A percentile compares a stretch with the other conserved stretches of the same genome.
Conservation (phyloP, 2,888 invertebrate species). For the Apamea sordens region DNA sequence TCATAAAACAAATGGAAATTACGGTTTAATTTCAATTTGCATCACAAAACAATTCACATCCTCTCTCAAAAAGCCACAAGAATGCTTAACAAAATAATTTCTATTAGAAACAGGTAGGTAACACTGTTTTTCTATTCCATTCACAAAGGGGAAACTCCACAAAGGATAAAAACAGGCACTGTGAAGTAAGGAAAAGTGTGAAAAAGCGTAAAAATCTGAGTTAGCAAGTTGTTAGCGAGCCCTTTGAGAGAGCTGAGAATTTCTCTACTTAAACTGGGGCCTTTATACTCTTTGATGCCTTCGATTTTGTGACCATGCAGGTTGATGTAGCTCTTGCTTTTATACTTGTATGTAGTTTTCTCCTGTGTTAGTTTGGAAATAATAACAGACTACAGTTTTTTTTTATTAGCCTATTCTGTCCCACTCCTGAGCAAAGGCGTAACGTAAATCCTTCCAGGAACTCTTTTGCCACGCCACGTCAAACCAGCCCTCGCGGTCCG, state of each 20-base stretch:
- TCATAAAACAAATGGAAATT: background rate
- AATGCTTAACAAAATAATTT: conserved; percentile 38
- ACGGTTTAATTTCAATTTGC: background rate
- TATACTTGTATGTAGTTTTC: background rate
- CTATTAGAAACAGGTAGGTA: conserved; percentile 42
- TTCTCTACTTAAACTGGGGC: conserved; percentile 40
- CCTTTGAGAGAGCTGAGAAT: conserved; percentile 58
- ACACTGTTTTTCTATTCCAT: conserved; percentile 45
- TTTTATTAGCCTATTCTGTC: too few species aligned
- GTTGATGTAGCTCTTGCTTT: background rate
- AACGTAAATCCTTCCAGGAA: too few species aligned
- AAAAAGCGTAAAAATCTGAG: conserved; percentile 66
- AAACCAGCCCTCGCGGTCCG: too few species aligned
- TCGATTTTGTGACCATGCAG: conserved; percentile 44
- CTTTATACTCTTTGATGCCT: conserved; percentile 46
- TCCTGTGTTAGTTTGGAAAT: background rate
- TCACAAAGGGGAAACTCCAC: conserved; percentile 62
- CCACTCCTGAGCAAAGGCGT: too few species aligned
- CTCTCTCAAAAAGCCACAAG: background rate
- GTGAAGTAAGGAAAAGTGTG: conserved; percentile 53
- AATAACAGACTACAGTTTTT: background rate
- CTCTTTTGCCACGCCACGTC: too few species aligned
- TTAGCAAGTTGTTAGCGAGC: conserved; percentile 69
- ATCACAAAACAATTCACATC: background rate
- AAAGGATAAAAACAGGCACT: conserved; percentile 57